These are phyloP conservation scores for Pan troglodytes DNA, from an alignment of 2,113 vertebrate species.

Conservation along the genomic window DNA sequence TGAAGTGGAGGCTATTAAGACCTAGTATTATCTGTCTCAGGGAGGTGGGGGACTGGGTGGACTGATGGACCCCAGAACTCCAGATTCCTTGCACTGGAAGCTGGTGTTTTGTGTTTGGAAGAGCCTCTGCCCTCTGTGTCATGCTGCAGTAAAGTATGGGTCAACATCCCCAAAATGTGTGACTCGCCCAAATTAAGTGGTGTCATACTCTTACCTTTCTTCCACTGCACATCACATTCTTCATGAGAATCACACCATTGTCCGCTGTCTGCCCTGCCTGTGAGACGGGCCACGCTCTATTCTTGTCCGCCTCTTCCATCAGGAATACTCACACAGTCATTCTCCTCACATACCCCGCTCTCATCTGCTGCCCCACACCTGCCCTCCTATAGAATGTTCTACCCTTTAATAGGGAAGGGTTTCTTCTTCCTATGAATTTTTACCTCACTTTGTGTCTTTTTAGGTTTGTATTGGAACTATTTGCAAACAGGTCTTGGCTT, in stretches of 20 bases:
- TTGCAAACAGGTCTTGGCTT: neutral
- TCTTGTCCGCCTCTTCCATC: neutral
- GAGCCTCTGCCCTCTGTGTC: neutral
- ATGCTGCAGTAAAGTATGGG: neutral
- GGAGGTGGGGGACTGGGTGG: neutral
- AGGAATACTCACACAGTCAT: accelerated
- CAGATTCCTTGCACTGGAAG: constrained; percentile 5
- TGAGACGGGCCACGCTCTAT: neutral
- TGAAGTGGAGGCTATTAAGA: neutral
- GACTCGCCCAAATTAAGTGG: neutral
- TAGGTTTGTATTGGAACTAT: neutral
- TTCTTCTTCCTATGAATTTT: neutral
- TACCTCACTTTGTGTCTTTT: neutral
- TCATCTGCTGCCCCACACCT: accelerated
- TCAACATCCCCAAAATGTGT: neutral
- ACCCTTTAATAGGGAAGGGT: neutral
- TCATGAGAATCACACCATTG: no score
- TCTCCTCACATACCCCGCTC: neutral
- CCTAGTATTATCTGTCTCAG: neutral
- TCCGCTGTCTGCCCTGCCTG: neutral
- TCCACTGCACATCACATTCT: neutral
- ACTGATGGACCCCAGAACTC: neutral
- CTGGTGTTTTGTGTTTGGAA: neutral
- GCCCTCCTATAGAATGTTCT: neutral
- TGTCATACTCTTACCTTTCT: neutral